A percentile compares a stretch with the other conserved stretches of the same genome.
Conservation (phyloP, 2,797 vertebrate genomes). For the Apogon hyalosoma region DNA sequence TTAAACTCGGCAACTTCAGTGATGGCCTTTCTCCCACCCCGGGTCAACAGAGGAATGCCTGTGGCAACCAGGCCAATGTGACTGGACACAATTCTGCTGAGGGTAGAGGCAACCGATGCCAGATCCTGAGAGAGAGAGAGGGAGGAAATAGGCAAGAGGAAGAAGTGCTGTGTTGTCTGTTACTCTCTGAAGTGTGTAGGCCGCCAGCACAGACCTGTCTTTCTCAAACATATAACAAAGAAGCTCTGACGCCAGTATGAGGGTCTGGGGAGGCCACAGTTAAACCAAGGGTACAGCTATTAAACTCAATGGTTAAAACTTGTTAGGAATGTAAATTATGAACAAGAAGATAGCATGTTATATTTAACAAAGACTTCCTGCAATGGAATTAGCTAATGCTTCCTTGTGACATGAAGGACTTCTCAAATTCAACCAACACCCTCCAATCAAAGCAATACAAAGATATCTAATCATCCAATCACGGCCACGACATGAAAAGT, state of each 20-base stretch:
- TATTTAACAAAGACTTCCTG: slow-evolving; percentile 31
- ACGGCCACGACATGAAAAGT: slow-evolving; percentile 62
- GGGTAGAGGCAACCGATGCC: slow-evolving; percentile 31
- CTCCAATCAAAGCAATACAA: slow-evolving; percentile 66
- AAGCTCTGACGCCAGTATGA: slow-evolving; percentile 58
- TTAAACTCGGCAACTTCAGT: slow-evolving; percentile 48
- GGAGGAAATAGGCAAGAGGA: slow-evolving; percentile 18
- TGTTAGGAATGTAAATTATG: background rate
- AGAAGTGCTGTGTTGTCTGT: slow-evolving; percentile 52
- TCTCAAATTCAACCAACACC: slow-evolving; percentile 58
- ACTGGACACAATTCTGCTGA: slow-evolving; percentile 67
- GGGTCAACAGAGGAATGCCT: slow-evolving; percentile 71
- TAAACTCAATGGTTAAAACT: slow-evolving; percentile 12
- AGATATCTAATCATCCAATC: slow-evolving; percentile 64
- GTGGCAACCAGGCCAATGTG: slow-evolving; percentile 59
- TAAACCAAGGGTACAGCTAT: slow-evolving; percentile 9
- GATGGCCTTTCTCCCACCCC: slow-evolving; percentile 61
- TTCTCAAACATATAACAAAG: slow-evolving; percentile 67
- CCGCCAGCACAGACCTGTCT: slow-evolving; percentile 51
- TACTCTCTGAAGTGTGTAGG: slow-evolving; percentile 46
- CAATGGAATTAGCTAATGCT: slow-evolving; percentile 19
- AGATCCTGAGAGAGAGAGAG: slow-evolving; percentile 32
- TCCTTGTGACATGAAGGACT: slow-evolving; percentile 35
- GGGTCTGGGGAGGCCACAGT: slow-evolving; percentile 31
- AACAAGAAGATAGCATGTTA: background rate